These are phyloP conservation scores for Thalassophryne amazonica DNA, from an alignment of 2,797 vertebrate species.

Conservation along the genomic window DNA sequence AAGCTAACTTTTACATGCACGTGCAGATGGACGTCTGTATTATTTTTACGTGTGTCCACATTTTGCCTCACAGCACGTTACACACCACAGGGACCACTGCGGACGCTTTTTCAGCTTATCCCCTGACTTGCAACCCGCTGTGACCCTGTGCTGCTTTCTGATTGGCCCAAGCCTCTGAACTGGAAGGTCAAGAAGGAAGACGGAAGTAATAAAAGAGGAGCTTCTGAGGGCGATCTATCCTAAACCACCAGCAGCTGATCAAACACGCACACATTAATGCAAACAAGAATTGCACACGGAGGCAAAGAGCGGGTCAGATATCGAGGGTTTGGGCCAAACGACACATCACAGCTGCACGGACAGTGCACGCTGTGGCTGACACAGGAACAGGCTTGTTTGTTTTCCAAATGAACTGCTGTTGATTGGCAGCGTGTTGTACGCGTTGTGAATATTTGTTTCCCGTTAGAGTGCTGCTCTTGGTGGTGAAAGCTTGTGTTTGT, in stretches of 20 bases:
- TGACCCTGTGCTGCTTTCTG: constrained; percentile 42
- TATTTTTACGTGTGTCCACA: constrained; percentile 1
- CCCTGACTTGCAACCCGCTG: constrained; percentile 29
- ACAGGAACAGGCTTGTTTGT: constrained; percentile 22
- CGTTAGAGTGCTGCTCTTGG: constrained; percentile 4
- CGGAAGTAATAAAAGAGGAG: neutral
- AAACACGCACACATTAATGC: constrained; percentile 31
- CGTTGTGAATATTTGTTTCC: constrained; percentile 29
- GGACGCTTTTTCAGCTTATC: constrained; percentile 53
- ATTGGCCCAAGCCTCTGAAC: constrained; percentile 41
- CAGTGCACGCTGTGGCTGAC: neutral
- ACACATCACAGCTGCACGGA: neutral
- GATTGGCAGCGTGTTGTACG: constrained; percentile 19
- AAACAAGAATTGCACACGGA: neutral
- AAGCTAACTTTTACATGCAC: neutral
- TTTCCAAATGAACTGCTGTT: constrained; percentile 22
- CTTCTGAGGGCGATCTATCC: constrained; percentile 9
- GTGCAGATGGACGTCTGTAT: too few species aligned
- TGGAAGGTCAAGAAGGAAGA: constrained; percentile 18
- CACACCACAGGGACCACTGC: constrained; percentile 11
- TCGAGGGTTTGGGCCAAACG: neutral
- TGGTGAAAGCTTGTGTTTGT: neutral
- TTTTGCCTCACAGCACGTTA: constrained; percentile 11
- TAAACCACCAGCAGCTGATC: constrained; percentile 44
- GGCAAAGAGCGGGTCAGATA: neutral